Evolutionary conservation across 2,113 vertebrate species (phyloP).

Genomic region (Albula glossodonta): DNA sequence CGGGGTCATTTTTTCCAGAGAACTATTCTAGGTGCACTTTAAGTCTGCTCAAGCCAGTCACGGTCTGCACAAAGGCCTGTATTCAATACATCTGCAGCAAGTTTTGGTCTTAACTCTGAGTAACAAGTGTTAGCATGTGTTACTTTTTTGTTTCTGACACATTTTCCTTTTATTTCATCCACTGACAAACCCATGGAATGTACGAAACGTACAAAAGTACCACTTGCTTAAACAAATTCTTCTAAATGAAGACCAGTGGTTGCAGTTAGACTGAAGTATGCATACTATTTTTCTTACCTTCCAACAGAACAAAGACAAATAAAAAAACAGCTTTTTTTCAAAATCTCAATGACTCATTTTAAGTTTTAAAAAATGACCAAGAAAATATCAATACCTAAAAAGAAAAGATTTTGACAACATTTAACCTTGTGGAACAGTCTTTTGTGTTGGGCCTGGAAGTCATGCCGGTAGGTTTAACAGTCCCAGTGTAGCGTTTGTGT

Average conservation of each 20-base stretch:
- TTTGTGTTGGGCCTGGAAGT: slow-evolving; percentile 62
- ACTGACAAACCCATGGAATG: not conserved
- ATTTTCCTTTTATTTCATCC: not conserved
- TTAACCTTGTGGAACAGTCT: slow-evolving; percentile 75
- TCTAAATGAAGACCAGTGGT: not conserved
- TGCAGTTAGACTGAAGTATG: not conserved
- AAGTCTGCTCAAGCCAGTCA: not conserved
- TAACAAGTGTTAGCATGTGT: not conserved
- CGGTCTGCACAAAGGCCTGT: not conserved
- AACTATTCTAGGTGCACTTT: not conserved
- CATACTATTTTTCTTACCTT: not conserved
- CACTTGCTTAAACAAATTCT: not conserved
- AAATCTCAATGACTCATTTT: not conserved
- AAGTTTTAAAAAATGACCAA: not conserved
- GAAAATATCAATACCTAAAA: not conserved
- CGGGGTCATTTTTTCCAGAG: not conserved
- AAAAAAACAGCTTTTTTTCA: not conserved
- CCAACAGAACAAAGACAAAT: not conserved
- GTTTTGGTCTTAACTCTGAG: slow-evolving; percentile 1
- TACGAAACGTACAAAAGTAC: not conserved
- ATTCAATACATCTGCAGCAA: not conserved
- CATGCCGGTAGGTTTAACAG: slow-evolving; percentile 77
- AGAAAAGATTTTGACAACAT: slow-evolving; percentile 59
- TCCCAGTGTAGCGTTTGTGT: slow-evolving; percentile 61
- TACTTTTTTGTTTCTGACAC: not conserved